These are phyloP conservation scores for Plumapathes pennacea DNA, from an alignment of 92 coral and sea anemone species.

Conservation along the genomic window DNA sequence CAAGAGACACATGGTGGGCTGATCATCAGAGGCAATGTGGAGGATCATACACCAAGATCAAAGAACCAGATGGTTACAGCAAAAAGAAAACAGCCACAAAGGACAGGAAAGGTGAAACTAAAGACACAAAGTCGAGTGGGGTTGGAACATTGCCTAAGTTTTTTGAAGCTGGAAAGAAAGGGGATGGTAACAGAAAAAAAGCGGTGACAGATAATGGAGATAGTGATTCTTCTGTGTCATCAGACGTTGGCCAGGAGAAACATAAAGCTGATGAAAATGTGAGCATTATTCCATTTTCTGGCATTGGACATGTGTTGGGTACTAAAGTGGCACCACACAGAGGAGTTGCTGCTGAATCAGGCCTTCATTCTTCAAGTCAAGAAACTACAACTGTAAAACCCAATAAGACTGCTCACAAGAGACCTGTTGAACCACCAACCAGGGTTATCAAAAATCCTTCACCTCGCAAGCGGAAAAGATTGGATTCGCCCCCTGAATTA, in stretches of 20 bases:
- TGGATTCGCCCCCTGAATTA: constrained; percentile 8
- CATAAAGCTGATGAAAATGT: neutral
- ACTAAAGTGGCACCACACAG: constrained; percentile 5
- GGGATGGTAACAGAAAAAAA: constrained; percentile 16
- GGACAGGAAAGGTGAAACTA: constrained; percentile 6
- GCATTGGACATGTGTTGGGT: constrained; percentile 71
- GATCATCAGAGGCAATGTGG: constrained; percentile 93
- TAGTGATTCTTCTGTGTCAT: neutral
- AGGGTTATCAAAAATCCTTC: constrained; percentile 14
- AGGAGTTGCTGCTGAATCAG: neutral
- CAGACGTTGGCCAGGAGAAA: neutral
- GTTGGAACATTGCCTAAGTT: constrained; percentile 19
- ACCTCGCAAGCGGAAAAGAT: constrained; percentile 14
- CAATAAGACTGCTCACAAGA: neutral
- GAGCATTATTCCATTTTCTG: constrained; percentile 60
- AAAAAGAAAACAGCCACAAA: constrained; percentile 56
- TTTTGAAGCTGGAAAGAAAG: constrained; percentile 11
- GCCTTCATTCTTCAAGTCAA: neutral
- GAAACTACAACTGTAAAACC: neutral
- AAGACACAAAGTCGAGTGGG: constrained; percentile 10
- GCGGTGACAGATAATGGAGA: neutral
- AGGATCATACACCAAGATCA: constrained; percentile 86
- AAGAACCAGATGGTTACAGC: constrained; percentile 93
- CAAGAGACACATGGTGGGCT: constrained; percentile 96
- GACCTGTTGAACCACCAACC: neutral